A percentile compares a stretch with the other conserved stretches of the same genome.
Conservation (phyloP, 2,888 invertebrate species). For the Rhingia campestris region DNA sequence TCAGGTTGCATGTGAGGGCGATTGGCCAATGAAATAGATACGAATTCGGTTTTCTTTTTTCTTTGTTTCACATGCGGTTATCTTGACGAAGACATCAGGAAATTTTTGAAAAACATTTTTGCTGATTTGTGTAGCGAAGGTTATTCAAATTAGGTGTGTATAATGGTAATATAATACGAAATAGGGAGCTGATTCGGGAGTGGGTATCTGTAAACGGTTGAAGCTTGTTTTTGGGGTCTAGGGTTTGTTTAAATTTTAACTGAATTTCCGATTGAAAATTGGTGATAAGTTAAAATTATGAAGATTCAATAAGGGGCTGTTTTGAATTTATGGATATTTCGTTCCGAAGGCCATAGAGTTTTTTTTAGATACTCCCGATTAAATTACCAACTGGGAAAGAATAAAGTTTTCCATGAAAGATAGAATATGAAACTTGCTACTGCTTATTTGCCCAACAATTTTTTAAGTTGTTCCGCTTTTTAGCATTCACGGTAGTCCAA, state of each 20-base stretch:
- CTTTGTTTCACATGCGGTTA: conserved; percentile 36
- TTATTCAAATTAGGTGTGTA: conserved; percentile 64
- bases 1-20: conserved; percentile 73
- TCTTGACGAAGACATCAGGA: conserved; percentile 68
- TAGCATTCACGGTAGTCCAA: too few relatives aligned
- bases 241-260: background rate
- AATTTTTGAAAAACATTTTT: conserved; percentile 41
- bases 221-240: background rate
- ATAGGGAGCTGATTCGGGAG: conserved; percentile 57
- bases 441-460: too few relatives aligned
- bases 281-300: too few relatives aligned
- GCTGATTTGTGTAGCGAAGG: conserved; percentile 73
- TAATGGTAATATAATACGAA: conserved; percentile 53
- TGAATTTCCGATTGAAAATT: too few relatives aligned
- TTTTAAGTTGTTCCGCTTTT: too few relatives aligned
- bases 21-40: conserved; percentile 63
- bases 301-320: too few relatives aligned
- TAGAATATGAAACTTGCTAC: too few relatives aligned
- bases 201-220: background rate
- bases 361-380: too few relatives aligned
- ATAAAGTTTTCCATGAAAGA: too few relatives aligned
- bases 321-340: too few relatives aligned
- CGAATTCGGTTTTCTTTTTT: conserved; percentile 2
- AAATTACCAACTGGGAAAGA: too few relatives aligned
- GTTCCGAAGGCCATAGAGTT: too few relatives aligned